Conservation (phyloP, 2,797 vertebrate species). For the Semotilus atromaculatus region DNA sequence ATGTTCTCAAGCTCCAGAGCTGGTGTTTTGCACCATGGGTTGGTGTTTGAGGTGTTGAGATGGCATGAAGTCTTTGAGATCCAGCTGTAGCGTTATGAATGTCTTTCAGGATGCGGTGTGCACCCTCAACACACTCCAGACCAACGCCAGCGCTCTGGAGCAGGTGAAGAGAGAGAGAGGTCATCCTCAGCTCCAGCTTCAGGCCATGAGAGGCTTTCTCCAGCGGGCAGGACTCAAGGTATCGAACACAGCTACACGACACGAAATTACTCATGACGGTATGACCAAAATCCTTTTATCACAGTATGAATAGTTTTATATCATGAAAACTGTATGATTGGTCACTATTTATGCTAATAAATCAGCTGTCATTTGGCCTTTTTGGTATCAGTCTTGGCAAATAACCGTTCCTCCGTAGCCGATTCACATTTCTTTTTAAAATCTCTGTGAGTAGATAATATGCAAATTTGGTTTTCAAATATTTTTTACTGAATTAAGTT, state of each 20-base stretch:
- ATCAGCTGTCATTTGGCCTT: not conserved
- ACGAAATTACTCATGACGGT: too few species aligned
- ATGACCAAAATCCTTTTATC: not conserved
- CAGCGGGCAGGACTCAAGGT: constrained; percentile 85
- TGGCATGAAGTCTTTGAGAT: constrained; percentile 23
- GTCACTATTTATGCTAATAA: not conserved
- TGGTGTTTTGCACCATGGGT: too few species aligned
- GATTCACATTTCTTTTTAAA: not conserved
- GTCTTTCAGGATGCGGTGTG: constrained; percentile 86
- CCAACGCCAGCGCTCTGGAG: constrained; percentile 88
- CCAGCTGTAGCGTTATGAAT: not conserved
- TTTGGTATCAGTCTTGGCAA: not conserved
- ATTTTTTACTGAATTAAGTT: not conserved
- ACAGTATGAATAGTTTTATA: not conserved
- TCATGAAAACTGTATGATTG: not conserved
- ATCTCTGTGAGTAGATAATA: not conserved
- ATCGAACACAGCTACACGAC: constrained; percentile 32
- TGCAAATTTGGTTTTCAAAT: not conserved
- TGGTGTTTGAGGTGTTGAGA: not conserved
- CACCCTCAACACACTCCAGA: constrained; percentile 93
- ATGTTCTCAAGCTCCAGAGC: not conserved
- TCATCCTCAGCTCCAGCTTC: constrained; percentile 82
- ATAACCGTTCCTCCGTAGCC: not conserved
- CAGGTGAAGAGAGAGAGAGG: constrained; percentile 83
- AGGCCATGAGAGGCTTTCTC: constrained; percentile 86